Base-by-base conservation (phyloP, 2,888 invertebrate species). In the Calameuta pallipes region DNA sequence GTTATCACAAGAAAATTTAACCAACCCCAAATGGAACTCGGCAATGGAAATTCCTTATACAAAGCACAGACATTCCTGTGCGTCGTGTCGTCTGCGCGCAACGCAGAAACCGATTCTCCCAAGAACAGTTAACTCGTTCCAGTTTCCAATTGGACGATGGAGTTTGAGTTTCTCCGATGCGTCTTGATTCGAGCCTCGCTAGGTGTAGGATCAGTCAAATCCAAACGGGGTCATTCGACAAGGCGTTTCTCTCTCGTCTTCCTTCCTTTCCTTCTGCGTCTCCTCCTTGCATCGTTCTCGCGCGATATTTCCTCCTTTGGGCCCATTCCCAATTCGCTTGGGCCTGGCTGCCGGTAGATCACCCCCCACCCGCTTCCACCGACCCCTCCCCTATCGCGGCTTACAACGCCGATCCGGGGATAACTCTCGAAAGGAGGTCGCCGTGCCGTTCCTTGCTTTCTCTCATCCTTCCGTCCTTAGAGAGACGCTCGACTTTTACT, bases 401-500 rank as follows among this genome's bases (percentile, higher is more conserved):
- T 71, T 30, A 15, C 30, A 11, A 34, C 31, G 71, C 31, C 13
- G 71, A 71, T 71, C 23, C 30, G 71, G 56, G 30, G 15, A 31
- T 15, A 33, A 31, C 30, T 71, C 71, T 13, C 15, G 71, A 34
- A 71, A 71, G 31, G 31, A 34, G 36, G 74, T 35, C 36, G 34
- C 4, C 74, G 74, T 30, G 30, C 35, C 30, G 34, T 31, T 74
- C 74, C 74, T 23, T 37, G n/a, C 74, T 74, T 34, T 34, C 34
- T 36, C 35, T n/a, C 34, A 33, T 37, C 74, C 37, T 36, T 37
- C 74, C 34, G 33, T 36, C 36, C 36, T 34, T 31, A 30, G 74
- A 36, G n/a, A 34, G n/a, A 34, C 30, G 74, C 34, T 34, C 37
- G 36, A 37, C 74, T 74, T 71, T 71, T 71, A 71, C 74, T 74